Evolutionary conservation across 2,888 invertebrate genomes (phyloP), one percentile per base, ranked within the genome.

Genomic region (Sarcophaga carnaria): DNA sequence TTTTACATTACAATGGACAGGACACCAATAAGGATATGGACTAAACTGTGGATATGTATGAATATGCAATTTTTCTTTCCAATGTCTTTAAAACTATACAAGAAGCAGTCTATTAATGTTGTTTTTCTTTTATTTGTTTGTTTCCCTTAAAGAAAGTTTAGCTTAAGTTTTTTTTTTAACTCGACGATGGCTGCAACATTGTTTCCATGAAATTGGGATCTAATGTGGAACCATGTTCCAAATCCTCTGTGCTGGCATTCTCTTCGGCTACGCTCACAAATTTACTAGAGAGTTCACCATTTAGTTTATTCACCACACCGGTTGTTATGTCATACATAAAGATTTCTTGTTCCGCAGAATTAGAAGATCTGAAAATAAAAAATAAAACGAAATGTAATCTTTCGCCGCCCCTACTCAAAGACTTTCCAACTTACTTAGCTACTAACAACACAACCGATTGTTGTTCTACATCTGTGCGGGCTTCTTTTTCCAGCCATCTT

Each of bases 181-280:
- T 91, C 79, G 90, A 88, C 14, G 89, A 88, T 87, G 90, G 88
- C 84, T 92, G 91, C 91, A 93, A 92, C 93, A 93, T 92, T 76
- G 90, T 89, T 89, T 92, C 93, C 85, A 93, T 87, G 17, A 92
- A 90, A 22, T 91, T 92, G 59, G 90, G 92, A 88, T 93, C 93
- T 83, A 93, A 86, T 14, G 93, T 93, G 71, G 93, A 95, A 47
- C 95, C 93, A 89, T 95, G 94, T 90, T 95, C 95, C 87, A 95
- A 94, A 88, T 96, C 95, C 93, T 95, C 95, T 88, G 95, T 95
- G 70, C 95, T 94, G 11, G 97, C 96, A 93, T 97, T 97, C 89
- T 96, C 97, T 93, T 97, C 97, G 27, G 97, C 97, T 67, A 97
- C 97, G 91, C 97, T 96, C 2, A 97, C 97, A 90, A 97, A 97